phyloP scores from a whole-genome alignment of 2,113 vertebrate genomes.

The Dasyurus viverrinus region DNA sequence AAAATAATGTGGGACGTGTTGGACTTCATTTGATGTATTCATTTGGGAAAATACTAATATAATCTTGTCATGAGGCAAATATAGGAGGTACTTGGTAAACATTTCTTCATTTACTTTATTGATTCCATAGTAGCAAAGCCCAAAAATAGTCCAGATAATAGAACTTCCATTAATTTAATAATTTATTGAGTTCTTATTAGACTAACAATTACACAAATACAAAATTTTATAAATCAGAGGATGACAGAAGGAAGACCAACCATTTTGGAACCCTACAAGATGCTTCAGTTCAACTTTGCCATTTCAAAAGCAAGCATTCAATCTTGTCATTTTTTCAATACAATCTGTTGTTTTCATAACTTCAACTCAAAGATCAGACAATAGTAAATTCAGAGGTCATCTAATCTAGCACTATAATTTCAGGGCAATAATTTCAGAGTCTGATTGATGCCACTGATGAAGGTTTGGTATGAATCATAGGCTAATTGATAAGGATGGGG shows the following conservation, averaged over 20 bases:
- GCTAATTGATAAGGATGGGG: not conserved
- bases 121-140: not conserved
- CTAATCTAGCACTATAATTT: conserved; percentile 31
- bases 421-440: not conserved
- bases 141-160: not conserved
- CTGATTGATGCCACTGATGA: not conserved
- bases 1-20: not conserved
- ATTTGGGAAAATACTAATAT: not conserved
- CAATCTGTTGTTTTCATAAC: not conserved
- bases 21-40: not conserved
- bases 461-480: conserved; percentile 9
- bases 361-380: conserved; percentile 37
- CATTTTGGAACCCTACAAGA: not conserved
- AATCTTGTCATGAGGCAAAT: not conserved
- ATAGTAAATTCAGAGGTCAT: not conserved
- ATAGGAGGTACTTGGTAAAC: not conserved
- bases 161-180: not conserved
- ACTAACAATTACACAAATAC: not conserved
- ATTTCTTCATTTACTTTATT: not conserved
- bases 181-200: not conserved
- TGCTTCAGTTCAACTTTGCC: not conserved
- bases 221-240: not conserved
- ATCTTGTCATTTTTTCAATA: not conserved
- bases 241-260: not conserved
- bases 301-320: not conserved